Base-by-base conservation (phyloP, 2,113 vertebrate genomes). In the Pyrgilauda ruficollis region DNA sequence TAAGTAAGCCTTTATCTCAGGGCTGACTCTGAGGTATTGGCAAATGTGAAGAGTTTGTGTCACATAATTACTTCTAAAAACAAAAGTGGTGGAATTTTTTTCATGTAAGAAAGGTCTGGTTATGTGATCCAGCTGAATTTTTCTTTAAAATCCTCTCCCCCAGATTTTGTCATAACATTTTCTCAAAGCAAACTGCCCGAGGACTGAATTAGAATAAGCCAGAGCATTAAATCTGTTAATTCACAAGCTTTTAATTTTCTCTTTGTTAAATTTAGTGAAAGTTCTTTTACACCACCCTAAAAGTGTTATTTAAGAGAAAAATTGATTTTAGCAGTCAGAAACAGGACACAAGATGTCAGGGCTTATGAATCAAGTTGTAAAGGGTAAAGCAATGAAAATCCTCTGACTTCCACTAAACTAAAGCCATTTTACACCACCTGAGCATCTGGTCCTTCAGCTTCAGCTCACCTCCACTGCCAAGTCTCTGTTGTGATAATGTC, bases 381-480 rank as follows among this genome's bases (percentile, higher is more conserved):
- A 84, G 35, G 49, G 39, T 63, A 92, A 82, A 94, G 53, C 49
- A 92, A 79, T 35, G 70, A 85, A 75, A 69, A 43, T 82, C 43
- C 44, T 50, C 70, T 46, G 47, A 39, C 66, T 79, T 87, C 50
- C 39, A 33, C 4, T 15, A 85, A 82, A 53, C 33, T 64, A 41
- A 85, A 87, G 44, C 30, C 18, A 44, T 88, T 88, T 94, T 92
- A 92, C 49, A 88, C 61, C 70, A 88, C 30, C 30, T 88, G 79
- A 93, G 89, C 74, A 87, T 78, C 75, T 92, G 74, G 47, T 88
- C 39, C 75, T 95, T 87, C 74, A 85, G 93, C 70, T 90, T 79
- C 75, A 90, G n/a, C 75, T 92, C 79, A 68, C 52, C 44, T 88
- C 33, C 49, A 72, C 53, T 94, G 70, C 70, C 88, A 92, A 90